These are phyloP conservation scores for Euleptes europaea DNA, from an alignment of 2,113 vertebrate species.

Conservation along the genomic window DNA sequence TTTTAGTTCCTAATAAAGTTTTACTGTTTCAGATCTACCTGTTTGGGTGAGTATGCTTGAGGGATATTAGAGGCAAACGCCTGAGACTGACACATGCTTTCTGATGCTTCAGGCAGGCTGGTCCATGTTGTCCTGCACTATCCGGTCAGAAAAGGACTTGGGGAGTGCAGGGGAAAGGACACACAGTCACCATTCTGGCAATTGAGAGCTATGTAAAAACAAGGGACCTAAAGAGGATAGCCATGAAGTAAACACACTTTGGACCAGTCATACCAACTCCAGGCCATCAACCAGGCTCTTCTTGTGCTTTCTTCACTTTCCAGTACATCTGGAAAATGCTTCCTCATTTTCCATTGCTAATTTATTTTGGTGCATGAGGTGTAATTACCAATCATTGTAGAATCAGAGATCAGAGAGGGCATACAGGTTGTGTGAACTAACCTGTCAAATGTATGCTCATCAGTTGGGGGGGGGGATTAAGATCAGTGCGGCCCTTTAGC, in stretches of 20 bases:
- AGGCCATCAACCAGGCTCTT: not conserved
- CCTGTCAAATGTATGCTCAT: not conserved
- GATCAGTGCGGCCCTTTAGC: not conserved
- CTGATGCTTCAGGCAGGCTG: not conserved
- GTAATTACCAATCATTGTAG: not conserved
- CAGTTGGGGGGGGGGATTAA: not conserved
- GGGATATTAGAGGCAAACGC: too few relatives aligned
- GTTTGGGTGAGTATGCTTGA: too few relatives aligned
- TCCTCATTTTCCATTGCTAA: too few relatives aligned
- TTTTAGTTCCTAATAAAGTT: too few relatives aligned
- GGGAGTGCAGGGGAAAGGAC: not conserved
- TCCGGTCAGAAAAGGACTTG: not conserved
- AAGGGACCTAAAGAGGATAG: not conserved
- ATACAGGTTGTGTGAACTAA: not conserved
- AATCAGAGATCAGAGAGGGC: not conserved
- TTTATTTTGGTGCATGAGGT: not conserved
- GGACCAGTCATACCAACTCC: not conserved
- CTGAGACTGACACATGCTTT: too few relatives aligned
- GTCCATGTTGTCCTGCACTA: not conserved
- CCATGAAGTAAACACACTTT: not conserved
- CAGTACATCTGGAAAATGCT: not conserved
- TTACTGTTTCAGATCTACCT: too few relatives aligned
- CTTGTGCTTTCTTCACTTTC: not conserved
- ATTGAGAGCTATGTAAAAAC: not conserved
- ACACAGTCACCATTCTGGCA: not conserved